Base-by-base conservation (phyloP, 2,888 invertebrate genomes). In the Cataglyphis altisquamis region DNA sequence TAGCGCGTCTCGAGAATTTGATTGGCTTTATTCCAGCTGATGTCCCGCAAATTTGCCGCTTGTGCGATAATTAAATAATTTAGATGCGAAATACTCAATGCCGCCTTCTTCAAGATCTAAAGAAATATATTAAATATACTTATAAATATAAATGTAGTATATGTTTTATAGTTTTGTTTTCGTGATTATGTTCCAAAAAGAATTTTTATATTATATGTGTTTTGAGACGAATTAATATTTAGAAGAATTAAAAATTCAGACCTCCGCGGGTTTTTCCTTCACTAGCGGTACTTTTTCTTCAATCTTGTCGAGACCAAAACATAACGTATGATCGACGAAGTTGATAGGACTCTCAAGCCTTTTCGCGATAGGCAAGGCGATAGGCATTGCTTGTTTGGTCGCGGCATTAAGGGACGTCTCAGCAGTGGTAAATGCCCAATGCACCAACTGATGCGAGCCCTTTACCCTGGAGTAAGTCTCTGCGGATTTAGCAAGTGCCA, bases 1-100 rank as follows among this genome's bases (percentile, higher is more conserved):
- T 97, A 97, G 68, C 96, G 96, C 5, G 97, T 97, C 45, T 96
- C 96, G 68, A 97, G 95, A 74, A 97, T 96, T 70, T 96, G 96
- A 93, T 97, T 97, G 21, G 97, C 97, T 91, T 97, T 97, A 81
- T 96, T 96, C 97, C 97, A 97, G 77, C 97, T 97, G 1, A 96
- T 94, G 91, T 97, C 96, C 94, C 97, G 97, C 18, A 97, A 95
- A 0, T 96, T 96, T 29, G 96, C 95, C 0, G 97, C 97, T 89
- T 96, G 96, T 85, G 96, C 95, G 86, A 96, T 95, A 0, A 96
- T 96, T 0, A 95, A 94, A 0, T 94, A 95, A 68, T 96, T 95
- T 0, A 95, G 96, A 32, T 95, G 95, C 82, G 94, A 94, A 48
- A 96, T 96, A 95, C 95, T 94, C 0, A 87, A 90, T 64, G 92